Conservation (phyloP, 2,888 invertebrate species). For the Plagodis pulveraria region DNA sequence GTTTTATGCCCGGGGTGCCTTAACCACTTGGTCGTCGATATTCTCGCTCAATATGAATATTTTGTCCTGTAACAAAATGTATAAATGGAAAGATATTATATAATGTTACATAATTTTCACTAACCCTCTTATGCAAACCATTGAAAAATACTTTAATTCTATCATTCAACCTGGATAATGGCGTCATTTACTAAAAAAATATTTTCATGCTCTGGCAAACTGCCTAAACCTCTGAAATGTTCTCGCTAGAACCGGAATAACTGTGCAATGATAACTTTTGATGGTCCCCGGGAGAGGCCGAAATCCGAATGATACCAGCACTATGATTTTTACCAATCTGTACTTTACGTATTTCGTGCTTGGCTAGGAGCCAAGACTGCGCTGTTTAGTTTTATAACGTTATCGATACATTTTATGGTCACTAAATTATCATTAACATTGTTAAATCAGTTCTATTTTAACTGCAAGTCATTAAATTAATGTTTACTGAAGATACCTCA, state of each 20-base stretch:
- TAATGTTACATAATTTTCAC: too few species aligned
- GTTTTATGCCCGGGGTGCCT: too few species aligned
- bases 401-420: conserved; percentile 33
- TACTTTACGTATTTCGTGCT: conserved; percentile 20
- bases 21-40: too few species aligned
- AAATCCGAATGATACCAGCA: conserved; percentile 24
- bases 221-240: conserved; percentile 52
- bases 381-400: conserved; percentile 33
- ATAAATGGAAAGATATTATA: too few species aligned
- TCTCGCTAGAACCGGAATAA: conserved; percentile 23
- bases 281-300: conserved; percentile 33
- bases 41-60: too few species aligned
- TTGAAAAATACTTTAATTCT: neutral
- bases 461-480: conserved; percentile 26
- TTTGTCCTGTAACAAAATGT: too few species aligned
- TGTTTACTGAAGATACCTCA: conserved; percentile 31
- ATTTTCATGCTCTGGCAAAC: conserved; percentile 53
- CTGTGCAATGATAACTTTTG: conserved; percentile 36
- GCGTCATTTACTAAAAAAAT: conserved; percentile 60
- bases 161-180: conserved; percentile 41
- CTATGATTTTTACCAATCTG: conserved; percentile 11
- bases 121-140: too few species aligned
- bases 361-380: conserved; percentile 23
- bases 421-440: conserved; percentile 32
- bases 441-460: conserved; percentile 45